Percentiles rank a stretch among this genome's conserved stretches.
These are phyloP conservation scores for Pedetes capensis DNA, from an alignment of 2,113 vertebrate genomes.

Conservation along the genomic window DNA sequence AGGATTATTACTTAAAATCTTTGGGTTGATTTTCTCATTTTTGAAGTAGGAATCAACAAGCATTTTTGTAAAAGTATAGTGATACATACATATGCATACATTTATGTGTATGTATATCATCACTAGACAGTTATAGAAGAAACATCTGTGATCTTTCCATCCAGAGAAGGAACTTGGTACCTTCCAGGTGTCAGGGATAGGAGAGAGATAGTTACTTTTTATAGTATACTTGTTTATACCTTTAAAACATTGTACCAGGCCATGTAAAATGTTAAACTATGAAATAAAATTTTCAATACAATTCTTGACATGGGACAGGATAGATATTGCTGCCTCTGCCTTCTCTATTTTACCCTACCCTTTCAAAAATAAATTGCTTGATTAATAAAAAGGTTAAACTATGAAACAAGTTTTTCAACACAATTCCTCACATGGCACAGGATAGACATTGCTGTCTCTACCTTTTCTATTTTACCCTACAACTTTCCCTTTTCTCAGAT, in stretches of 20 bases:
- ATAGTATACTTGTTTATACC: background rate
- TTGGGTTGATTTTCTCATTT: constrained; percentile 13
- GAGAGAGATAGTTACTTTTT: background rate
- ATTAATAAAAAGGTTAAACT: constrained; percentile 20
- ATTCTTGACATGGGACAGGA: background rate
- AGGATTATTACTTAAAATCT: background rate
- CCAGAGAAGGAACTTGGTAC: background rate
- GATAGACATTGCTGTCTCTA: background rate
- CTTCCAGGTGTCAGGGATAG: background rate
- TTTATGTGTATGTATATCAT: background rate
- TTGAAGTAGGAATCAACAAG: background rate
- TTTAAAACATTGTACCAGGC: background rate
- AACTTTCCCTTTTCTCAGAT: background rate
- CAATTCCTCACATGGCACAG: background rate
- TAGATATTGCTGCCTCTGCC: background rate
- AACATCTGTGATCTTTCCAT: background rate
- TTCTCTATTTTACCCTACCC: background rate
- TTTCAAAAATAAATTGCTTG: background rate
- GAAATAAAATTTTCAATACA: background rate
- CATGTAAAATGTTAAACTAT: background rate
- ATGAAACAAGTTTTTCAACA: background rate
- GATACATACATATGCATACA: background rate
- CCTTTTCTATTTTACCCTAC: background rate
- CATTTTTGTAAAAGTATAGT: background rate
- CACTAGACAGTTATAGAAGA: background rate